These are phyloP conservation scores for Felis chaus DNA, from an alignment of 2,113 vertebrate genomes.

Conservation along the genomic window DNA sequence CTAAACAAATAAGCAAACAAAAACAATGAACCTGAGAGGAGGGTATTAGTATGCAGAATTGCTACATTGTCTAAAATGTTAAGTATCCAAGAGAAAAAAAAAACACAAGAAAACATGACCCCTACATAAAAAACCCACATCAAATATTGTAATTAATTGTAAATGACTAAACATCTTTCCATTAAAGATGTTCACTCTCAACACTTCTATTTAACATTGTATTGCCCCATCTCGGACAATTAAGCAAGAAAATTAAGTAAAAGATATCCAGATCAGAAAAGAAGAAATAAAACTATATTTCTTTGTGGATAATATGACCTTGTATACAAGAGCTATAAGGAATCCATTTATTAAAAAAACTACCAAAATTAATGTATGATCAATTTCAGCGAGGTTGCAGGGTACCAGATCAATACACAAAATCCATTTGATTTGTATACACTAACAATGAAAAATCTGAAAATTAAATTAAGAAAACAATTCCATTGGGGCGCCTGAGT, in stretches of 20 bases:
- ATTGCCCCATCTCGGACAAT: neutral
- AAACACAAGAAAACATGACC: neutral
- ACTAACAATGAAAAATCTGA: neutral
- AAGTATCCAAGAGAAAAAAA: neutral
- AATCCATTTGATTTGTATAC: slow-evolving; percentile 34
- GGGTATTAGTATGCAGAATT: neutral
- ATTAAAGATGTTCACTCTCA: neutral
- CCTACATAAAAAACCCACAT: neutral
- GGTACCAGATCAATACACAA: neutral
- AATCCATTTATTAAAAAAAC: neutral
- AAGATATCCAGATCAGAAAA: neutral
- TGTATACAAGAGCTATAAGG: neutral
- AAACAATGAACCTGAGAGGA: neutral
- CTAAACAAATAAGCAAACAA: neutral
- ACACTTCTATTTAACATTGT: neutral
- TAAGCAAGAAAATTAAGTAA: neutral
- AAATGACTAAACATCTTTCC: neutral
- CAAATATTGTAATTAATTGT: neutral
- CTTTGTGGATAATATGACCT: neutral
- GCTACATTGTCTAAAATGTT: neutral
- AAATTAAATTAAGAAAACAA: neutral
- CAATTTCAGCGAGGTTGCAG: neutral
- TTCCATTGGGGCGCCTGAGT: neutral
- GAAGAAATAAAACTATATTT: slow-evolving; percentile 18
- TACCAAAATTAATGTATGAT: neutral